Percentiles rank a stretch among this genome's conserved stretches.
phyloP scores from a whole-genome alignment of 2,113 vertebrate species.

The Microcebus lehilahytsara region DNA sequence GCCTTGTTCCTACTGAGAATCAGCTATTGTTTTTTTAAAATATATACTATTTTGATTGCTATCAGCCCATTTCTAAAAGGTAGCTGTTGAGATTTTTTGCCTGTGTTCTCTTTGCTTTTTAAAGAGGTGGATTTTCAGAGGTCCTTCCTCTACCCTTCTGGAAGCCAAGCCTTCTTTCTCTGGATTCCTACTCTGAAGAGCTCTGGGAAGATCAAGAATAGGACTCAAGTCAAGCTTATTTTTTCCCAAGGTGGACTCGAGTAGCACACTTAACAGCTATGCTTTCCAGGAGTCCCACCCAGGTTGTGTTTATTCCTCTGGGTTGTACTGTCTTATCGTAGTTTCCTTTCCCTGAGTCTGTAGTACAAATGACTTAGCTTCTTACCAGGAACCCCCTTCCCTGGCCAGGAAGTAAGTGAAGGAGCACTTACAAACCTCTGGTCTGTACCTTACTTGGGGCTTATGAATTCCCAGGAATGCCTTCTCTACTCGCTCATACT shows the following conservation, averaged over 20 bases:
- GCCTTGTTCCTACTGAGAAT: neutral
- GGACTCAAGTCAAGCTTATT: neutral
- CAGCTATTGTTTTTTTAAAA: neutral
- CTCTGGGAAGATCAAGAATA: neutral
- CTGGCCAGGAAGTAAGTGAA: neutral
- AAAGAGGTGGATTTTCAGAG: neutral
- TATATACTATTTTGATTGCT: neutral
- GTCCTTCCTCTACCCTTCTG: neutral
- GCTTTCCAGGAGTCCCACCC: too few relatives aligned
- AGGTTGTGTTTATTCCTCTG: accelerated
- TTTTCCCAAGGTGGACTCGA: neutral
- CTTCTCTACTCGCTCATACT: neutral
- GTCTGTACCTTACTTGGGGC: neutral
- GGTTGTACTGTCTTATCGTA: accelerated
- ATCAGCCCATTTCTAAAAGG: neutral
- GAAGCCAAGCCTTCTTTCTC: neutral
- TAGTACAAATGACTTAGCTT: accelerated
- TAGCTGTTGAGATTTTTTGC: neutral
- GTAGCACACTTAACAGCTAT: accelerated
- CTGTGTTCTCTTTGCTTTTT: neutral
- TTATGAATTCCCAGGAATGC: neutral
- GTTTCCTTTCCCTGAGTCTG: accelerated
- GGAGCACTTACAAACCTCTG: neutral
- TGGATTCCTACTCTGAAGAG: neutral
- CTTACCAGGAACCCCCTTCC: neutral